Conservation (phyloP, 2,888 invertebrate species). For the Lathronympha strigana region DNA sequence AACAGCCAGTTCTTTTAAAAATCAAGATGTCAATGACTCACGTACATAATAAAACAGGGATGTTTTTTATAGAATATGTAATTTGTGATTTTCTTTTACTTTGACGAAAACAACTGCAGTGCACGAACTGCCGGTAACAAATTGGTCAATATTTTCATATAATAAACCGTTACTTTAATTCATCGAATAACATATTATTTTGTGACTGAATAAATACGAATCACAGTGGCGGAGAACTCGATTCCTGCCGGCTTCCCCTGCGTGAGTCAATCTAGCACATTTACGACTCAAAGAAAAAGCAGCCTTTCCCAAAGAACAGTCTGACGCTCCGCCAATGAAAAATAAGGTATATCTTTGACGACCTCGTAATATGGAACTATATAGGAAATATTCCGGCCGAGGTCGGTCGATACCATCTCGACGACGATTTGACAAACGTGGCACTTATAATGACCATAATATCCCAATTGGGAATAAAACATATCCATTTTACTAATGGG, state of each 20-base stretch:
- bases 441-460: not conserved
- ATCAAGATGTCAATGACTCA: constrained; percentile 34
- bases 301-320: too few species aligned
- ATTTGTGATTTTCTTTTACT: not conserved
- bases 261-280: too few species aligned
- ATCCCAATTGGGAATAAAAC: not conserved
- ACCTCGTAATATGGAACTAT: constrained; percentile 23
- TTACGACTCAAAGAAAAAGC: too few species aligned
- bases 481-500: not conserved
- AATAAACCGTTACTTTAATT: not conserved
- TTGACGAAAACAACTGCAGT: not conserved
- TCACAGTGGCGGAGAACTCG: too few species aligned
- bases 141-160: not conserved
- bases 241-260: too few species aligned
- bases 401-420: constrained; percentile 24
- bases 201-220: constrained; percentile 10
- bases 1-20: constrained; percentile 23
- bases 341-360: constrained; percentile 9
- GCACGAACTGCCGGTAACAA: not conserved
- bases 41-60: constrained; percentile 6
- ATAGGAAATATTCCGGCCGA: constrained; percentile 21
- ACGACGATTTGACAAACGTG: constrained; percentile 15
- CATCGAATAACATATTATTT: not conserved
- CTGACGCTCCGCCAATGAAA: too few species aligned
- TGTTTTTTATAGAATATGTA: not conserved